Conservation (phyloP, 2,113 vertebrate species). For the Cyprinus carpio region DNA sequence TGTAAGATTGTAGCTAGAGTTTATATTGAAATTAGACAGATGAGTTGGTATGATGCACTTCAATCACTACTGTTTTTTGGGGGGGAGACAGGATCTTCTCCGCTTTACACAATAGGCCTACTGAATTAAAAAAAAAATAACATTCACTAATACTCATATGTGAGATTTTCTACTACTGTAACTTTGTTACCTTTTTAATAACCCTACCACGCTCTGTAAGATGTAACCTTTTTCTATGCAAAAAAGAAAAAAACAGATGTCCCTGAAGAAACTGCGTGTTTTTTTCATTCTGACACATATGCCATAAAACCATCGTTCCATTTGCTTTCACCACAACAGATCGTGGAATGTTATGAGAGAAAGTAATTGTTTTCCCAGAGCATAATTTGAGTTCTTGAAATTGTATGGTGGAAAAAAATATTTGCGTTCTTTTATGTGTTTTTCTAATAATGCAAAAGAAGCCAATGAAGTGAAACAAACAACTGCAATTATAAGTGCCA, state of each 20-base stretch:
- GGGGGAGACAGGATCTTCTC: conserved; percentile 80
- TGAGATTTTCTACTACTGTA: conserved; percentile 79
- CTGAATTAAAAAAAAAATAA: conserved; percentile 10
- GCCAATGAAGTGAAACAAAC: conserved; percentile 43
- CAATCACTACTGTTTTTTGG: conserved; percentile 88
- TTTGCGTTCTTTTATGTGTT: conserved; percentile 48
- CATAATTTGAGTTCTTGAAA: conserved; percentile 49
- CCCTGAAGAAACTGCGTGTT: conserved; percentile 77
- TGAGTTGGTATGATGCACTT: conserved; percentile 87
- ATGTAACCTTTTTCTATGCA: conserved; percentile 91
- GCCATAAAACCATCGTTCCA: conserved; percentile 39
- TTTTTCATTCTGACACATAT: conserved; percentile 14
- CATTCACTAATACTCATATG: conserved; percentile 50
- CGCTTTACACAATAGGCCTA: conserved; percentile 64
- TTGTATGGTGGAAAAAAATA: conserved; percentile 51
- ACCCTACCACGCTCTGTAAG: conserved; percentile 75
- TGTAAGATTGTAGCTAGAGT: conserved; percentile 61
- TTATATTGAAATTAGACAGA: conserved; percentile 61
- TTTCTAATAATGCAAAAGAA: conserved; percentile 47
- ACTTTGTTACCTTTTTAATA: conserved; percentile 63
- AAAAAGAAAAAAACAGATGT: conserved; percentile 75
- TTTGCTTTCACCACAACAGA: conserved; percentile 44
- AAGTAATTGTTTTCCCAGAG: conserved; percentile 44
- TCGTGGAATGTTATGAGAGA: conserved; percentile 39
- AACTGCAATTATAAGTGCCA: conserved; percentile 37